A percentile compares a stretch with the other conserved stretches of the same genome.
Conservation (phyloP, 92 coral and sea anemone species). For the Parazoanthus atlanticus region DNA sequence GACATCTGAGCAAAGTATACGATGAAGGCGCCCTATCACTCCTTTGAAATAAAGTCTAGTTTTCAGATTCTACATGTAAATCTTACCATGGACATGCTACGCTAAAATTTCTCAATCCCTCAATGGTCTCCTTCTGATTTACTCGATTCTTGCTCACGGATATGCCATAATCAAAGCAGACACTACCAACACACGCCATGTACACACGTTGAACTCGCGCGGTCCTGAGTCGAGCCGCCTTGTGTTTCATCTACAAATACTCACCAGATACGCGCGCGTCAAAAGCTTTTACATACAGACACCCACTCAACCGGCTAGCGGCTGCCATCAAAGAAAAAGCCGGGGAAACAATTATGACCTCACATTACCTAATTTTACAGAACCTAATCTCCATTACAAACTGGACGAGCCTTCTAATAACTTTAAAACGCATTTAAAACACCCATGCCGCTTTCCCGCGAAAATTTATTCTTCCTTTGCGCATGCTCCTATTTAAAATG, state of each 20-base stretch:
- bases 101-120: neutral
- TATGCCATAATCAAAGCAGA: constrained; percentile 7
- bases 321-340: constrained; percentile 36
- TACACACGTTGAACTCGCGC: constrained; percentile 28
- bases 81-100: constrained; percentile 43
- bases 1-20: neutral
- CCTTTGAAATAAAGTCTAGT: constrained; percentile 1
- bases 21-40: neutral
- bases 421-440: neutral
- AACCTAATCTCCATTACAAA: constrained; percentile 26
- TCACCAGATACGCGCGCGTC: constrained; percentile 17
- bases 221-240: constrained; percentile 34
- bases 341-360: constrained; percentile 17
- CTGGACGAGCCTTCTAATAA: neutral
- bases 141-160: neutral
- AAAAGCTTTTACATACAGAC: constrained; percentile 44
- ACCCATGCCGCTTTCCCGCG: constrained; percentile 37
- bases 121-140: neutral
- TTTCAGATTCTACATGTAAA: neutral
- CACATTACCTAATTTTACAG: constrained; percentile 20
- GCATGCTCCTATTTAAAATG: neutral
- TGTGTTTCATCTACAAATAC: neutral
- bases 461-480: constrained; percentile 10
- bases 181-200: neutral
- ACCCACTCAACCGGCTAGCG: constrained; percentile 31